Base-by-base conservation (phyloP, 23 tunicate genomes). In the Phallusia fumigata region DNA sequence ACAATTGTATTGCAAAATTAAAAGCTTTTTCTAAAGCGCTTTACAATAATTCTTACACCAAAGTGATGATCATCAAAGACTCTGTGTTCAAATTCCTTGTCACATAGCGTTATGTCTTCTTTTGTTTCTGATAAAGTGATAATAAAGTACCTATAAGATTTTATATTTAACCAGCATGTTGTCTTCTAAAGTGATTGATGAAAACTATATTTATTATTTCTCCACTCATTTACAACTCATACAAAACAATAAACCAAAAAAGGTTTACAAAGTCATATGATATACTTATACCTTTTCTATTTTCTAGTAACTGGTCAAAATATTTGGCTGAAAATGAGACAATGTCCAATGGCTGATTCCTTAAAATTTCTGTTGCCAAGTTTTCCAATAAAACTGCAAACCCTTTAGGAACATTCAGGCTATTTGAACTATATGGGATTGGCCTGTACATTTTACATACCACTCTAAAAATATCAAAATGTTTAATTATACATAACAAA, bases 341-440 rank as follows among this genome's bases (percentile, higher is more conserved):
- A 35, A 87, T 87, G 75, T 87, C 78, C 34, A 32, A n/a, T 13
- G 91, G 91, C 52, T 81, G 91, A 31, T 76, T 51, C 12, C 91
- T 45, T 33, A 87, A 35, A 30, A 87, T 77, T 76, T 87, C 69
- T 24, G 28, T 58, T 22, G 69, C 69, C 13, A 58, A 58, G 2
- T 58, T 58, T 58, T 58, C 69, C 69, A 58, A 58, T 58, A 58
- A 58, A 22, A 58, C 69, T 13, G 28, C 69, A 58, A 58, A 58
- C 13, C 69, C 69, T 58, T 58, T 58, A 16, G 69, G 69, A 13
- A 58, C 28, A 58, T 58, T 22, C 11, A 58, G 69, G 3, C 28
- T 58, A 24, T 58, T 58, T 58, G 69, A 58, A 58, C 26, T 24
- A 58, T 58, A 58, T 58, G 69, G 69, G 28, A 58, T 58, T 58